Conservation (phyloP, 2,113 vertebrate genomes). For the Merops nubicus region DNA sequence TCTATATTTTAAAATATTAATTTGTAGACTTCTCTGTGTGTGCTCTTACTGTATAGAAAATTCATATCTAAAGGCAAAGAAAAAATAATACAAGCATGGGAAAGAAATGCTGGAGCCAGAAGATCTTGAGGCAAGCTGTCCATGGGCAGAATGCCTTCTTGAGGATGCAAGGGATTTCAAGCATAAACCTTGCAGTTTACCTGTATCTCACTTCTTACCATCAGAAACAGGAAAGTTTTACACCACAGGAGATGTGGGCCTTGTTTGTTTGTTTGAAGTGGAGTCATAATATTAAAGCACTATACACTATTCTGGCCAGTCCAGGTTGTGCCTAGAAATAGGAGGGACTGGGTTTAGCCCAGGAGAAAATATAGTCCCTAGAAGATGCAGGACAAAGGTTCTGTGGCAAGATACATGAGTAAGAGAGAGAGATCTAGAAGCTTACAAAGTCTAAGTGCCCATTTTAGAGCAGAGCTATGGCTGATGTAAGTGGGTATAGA, state of each 20-base stretch:
- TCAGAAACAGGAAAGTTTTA: background rate
- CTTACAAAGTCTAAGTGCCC: background rate
- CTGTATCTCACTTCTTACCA: background rate
- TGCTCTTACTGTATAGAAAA: slow-evolving; percentile 10
- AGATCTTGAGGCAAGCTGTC: background rate
- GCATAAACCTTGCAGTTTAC: background rate
- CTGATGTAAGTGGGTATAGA: background rate
- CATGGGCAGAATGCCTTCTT: background rate
- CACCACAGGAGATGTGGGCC: background rate
- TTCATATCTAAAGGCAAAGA: background rate
- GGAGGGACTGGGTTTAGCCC: background rate
- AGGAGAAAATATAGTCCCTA: background rate
- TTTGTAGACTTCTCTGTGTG: background rate
- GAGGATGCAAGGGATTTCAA: background rate
- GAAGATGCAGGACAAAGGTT: background rate
- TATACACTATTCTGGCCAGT: background rate
- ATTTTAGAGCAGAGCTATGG: background rate
- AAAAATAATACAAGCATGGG: background rate
- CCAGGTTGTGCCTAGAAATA: background rate
- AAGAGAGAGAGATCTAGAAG: background rate
- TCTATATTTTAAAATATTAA: slow-evolving; percentile 47
- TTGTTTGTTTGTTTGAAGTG: background rate
- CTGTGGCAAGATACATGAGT: background rate
- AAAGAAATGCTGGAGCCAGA: background rate
- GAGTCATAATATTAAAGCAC: background rate